phyloP scores from a whole-genome alignment of 2,113 vertebrate genomes.

The Labeo catla region DNA sequence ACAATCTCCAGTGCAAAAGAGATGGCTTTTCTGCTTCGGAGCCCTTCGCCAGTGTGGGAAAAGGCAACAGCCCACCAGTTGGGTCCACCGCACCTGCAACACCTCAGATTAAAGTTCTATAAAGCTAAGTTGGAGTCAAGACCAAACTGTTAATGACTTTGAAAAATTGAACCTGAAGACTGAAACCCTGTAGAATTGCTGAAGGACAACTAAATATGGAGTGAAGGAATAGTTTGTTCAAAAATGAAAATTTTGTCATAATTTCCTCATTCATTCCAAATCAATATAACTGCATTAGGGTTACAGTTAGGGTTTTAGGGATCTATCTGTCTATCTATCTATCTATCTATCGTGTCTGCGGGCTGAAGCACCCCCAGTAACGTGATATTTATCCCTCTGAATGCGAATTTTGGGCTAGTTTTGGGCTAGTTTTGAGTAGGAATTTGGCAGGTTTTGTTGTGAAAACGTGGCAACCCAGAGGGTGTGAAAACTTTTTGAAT shows the following conservation, averaged over 20 bases:
- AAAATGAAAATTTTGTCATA: neutral
- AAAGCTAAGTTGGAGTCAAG: constrained; percentile 1
- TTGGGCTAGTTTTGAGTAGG: no score
- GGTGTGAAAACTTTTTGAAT: no score
- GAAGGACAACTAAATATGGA: neutral
- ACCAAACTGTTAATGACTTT: neutral
- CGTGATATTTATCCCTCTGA: no score
- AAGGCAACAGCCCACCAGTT: constrained; percentile 13
- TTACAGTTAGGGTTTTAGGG: no score
- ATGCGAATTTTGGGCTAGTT: no score
- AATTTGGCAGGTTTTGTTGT: no score
- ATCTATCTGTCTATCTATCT: neutral
- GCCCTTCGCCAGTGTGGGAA: constrained; percentile 57
- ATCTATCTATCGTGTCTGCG: no score
- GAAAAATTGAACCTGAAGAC: neutral
- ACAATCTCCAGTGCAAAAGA: constrained; percentile 68
- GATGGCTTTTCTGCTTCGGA: constrained; percentile 63
- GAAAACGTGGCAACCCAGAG: no score
- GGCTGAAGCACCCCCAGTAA: no score
- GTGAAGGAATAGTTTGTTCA: neutral
- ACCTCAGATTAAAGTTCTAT: constrained; percentile 2
- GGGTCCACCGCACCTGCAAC: constrained; percentile 12
- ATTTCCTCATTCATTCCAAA: neutral
- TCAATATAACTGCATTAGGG: no score
- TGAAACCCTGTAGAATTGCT: neutral